A percentile compares a stretch with the other conserved stretches of the same genome.
Evolutionary conservation across 2,113 vertebrate species (phyloP).

Genomic region (Seriola dumerili): DNA sequence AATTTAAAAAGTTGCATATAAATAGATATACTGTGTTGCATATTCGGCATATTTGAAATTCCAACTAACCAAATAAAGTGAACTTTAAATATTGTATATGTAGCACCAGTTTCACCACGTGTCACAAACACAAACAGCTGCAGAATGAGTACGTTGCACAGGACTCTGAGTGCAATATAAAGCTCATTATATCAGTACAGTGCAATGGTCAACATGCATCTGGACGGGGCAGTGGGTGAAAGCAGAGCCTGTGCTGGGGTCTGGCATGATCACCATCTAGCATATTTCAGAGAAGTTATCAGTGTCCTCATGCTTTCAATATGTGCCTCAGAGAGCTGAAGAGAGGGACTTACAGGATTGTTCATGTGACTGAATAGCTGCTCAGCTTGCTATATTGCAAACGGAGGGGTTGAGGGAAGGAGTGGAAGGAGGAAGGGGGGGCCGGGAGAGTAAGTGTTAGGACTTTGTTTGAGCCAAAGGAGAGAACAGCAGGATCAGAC

Average conservation of each 20-base stretch:
- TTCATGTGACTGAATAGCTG: slow-evolving; percentile 99
- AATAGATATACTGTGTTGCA: background rate
- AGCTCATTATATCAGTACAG: slow-evolving; percentile 56
- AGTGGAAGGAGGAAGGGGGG: slow-evolving; percentile 80
- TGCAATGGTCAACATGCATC: slow-evolving; percentile 75
- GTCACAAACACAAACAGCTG: slow-evolving; percentile 61
- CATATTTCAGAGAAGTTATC: slow-evolving; percentile 54
- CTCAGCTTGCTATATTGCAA: slow-evolving; percentile 99
- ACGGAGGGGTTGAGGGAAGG: slow-evolving; percentile 79
- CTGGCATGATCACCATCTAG: slow-evolving; percentile 69
- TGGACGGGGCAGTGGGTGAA: slow-evolving; percentile 45
- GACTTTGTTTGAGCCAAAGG: slow-evolving; percentile 70
- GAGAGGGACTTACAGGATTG: slow-evolving; percentile 96
- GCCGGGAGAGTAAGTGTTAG: slow-evolving; percentile 92
- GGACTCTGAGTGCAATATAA: slow-evolving; percentile 55
- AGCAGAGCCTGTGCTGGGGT: slow-evolving; percentile 64
- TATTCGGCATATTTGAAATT: slow-evolving; percentile 5
- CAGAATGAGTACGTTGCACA: slow-evolving; percentile 52
- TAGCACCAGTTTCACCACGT: slow-evolving; percentile 56
- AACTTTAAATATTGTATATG: slow-evolving; percentile 25
- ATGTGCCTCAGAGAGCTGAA: slow-evolving; percentile 88
- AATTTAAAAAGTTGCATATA: background rate
- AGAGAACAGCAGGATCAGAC: slow-evolving; percentile 76
- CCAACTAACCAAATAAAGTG: slow-evolving; percentile 18
- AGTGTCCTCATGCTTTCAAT: slow-evolving; percentile 95